Evolutionary conservation across 1,140 invertebrate species (phyloP).

Genomic region (Andricus grossulariae): DNA sequence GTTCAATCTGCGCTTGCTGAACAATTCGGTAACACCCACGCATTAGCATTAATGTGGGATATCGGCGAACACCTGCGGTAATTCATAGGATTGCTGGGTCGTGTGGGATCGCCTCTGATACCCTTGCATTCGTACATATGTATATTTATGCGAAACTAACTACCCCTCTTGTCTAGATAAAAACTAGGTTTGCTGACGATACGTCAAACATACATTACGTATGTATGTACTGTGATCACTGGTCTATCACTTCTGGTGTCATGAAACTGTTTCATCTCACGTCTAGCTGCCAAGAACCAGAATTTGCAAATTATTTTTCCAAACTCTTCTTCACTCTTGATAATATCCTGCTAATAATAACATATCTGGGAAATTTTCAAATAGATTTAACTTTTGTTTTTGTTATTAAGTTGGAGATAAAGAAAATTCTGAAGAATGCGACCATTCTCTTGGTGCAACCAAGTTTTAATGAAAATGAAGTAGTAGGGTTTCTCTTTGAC

Average conservation of each 20-base stretch:
- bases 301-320: neutral
- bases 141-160: constrained; percentile 47
- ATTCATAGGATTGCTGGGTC: constrained; percentile 67
- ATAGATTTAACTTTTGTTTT: no score
- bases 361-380: neutral
- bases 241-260: neutral
- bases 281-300: neutral
- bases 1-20: constrained; percentile 71
- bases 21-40: constrained; percentile 70
- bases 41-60: constrained; percentile 72
- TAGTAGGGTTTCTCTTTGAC: no score
- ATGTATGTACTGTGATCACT: neutral
- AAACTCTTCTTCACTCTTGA: neutral
- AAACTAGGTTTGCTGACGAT: constrained; percentile 6
- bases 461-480: no score
- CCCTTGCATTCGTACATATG: constrained; percentile 44
- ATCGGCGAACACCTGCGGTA: constrained; percentile 68
- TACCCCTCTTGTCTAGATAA: neutral
- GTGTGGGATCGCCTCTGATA: constrained; percentile 51
- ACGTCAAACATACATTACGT: neutral
- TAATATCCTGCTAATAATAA: neutral
- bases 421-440: no score
- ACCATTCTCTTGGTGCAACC: no score
- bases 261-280: neutral
- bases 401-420: no score